A percentile compares a stretch with the other conserved stretches of the same genome.
phyloP scores from a whole-genome alignment of 2,888 invertebrate species.

The Standfussiana lucernea region DNA sequence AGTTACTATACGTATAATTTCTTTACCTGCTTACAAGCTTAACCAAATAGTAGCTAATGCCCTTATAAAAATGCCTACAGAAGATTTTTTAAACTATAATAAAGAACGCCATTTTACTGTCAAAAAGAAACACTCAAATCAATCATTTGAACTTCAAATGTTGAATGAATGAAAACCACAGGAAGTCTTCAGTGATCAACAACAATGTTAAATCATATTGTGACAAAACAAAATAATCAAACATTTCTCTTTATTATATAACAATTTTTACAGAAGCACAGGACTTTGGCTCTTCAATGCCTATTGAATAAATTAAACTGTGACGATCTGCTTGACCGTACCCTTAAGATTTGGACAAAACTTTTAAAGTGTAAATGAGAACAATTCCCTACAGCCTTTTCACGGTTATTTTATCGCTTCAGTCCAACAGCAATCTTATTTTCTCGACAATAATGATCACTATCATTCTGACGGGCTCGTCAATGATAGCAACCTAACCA shows the following conservation, averaged over 20 bases:
- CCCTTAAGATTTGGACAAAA: background rate
- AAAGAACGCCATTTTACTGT: background rate
- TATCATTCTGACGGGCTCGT: background rate
- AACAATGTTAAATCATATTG: background rate
- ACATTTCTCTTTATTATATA: background rate
- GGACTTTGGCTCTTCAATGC: background rate
- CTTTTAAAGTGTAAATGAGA: background rate
- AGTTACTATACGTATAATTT: background rate
- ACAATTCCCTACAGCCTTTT: background rate
- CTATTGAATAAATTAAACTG: slow-evolving; percentile 3
- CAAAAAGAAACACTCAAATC: background rate
- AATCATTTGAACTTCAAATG: slow-evolving; percentile 1
- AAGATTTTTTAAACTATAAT: background rate
- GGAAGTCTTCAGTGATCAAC: slow-evolving; percentile 7
- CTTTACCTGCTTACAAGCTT: background rate
- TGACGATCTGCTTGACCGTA: background rate
- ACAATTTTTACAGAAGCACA: slow-evolving; percentile 12
- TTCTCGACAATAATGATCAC: background rate
- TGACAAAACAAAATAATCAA: slow-evolving; percentile 8
- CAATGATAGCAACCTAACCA: too few relatives aligned
- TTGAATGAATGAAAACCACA: slow-evolving; percentile 14
- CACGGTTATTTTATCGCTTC: background rate
- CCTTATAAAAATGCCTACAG: background rate
- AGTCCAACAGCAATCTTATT: background rate
- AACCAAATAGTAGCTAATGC: background rate